Base-by-base conservation (phyloP, 2,113 vertebrate genomes). In the Pygoscelis adeliae region DNA sequence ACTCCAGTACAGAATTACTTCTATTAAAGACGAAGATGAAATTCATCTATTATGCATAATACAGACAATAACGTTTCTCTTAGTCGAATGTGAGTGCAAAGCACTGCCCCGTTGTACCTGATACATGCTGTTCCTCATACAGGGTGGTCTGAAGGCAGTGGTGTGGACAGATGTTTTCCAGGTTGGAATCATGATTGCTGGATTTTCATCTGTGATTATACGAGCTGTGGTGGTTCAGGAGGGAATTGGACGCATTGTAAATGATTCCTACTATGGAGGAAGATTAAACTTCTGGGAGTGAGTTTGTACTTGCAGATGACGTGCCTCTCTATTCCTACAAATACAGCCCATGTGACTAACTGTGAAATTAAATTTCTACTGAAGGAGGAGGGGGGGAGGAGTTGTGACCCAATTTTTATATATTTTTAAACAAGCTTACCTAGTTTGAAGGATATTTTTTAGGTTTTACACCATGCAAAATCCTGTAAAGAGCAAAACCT, bases 131-230 rank as follows among this genome's bases (percentile, higher is more conserved):
- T 94, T 95, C 93, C 67, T 83, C 50, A 16, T 63, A 21, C 98
- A 99, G 99, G 99, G 99, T 1, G 99, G 99, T 66, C 98, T 99
- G 49, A 99, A 99, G 96, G 99, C 99, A 4, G 99, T 99, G 91
- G 99, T 99, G 69, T 99, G 99, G 99, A 99, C 99, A 10, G 99
- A 99, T 5, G 99, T 99, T 59, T 99, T 99, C 95, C 99, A 99
- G 97, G 98, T 99, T 83, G 98, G 98, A 91, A 98, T 99, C 93
- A 99, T 99, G 98, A 65, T 99, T 4, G 98, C 99, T 95, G 99
- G 99, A 47, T 99, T 99, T 95, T 95, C 99, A 2, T 96, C 98
- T 47, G 98, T 99, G 81, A 98, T 99, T 80, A 93, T 99, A 95
- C 98, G 98, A 87, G 98, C 98, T 73, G 98, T 98, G 71, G 83